Conservation (phyloP, 2,113 vertebrate genomes). For the Scartelaos histophorus region DNA sequence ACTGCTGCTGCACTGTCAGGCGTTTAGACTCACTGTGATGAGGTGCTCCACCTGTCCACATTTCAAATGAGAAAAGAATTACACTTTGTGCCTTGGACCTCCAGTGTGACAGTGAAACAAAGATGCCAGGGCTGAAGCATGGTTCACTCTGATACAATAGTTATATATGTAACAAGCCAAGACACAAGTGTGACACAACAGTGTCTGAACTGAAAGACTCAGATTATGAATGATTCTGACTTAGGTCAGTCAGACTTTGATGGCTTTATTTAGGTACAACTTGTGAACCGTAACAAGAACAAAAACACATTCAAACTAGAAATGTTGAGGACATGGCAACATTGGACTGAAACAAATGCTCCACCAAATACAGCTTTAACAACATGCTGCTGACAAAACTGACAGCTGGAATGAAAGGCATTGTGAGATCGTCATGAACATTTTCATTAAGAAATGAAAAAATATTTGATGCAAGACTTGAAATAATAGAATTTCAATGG, state of each 20-base stretch:
- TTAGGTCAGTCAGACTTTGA: background rate
- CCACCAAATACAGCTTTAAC: background rate
- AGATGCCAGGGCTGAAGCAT: background rate
- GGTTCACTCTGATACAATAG: background rate
- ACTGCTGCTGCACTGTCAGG: constrained; percentile 36
- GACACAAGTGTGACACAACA: background rate
- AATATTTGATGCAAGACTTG: background rate
- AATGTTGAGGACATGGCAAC: too few relatives aligned
- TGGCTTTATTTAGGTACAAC: background rate
- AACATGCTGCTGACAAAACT: background rate
- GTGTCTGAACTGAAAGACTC: too few relatives aligned
- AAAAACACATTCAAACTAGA: background rate
- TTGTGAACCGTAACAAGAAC: background rate
- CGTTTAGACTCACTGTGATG: constrained; percentile 45
- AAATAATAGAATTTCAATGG: background rate
- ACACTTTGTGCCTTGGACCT: constrained; percentile 25
- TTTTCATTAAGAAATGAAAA: background rate
- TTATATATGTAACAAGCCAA: background rate
- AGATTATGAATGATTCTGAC: too few relatives aligned
- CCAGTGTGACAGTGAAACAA: too few relatives aligned
- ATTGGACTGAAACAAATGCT: too few relatives aligned
- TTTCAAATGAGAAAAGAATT: constrained; percentile 49
- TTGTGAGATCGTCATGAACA: background rate
- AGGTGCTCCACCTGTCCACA: constrained; percentile 48
- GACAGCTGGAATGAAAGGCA: background rate